Conservation (phyloP, 2,797 vertebrate genomes). For the Poecilia velifera region DNA sequence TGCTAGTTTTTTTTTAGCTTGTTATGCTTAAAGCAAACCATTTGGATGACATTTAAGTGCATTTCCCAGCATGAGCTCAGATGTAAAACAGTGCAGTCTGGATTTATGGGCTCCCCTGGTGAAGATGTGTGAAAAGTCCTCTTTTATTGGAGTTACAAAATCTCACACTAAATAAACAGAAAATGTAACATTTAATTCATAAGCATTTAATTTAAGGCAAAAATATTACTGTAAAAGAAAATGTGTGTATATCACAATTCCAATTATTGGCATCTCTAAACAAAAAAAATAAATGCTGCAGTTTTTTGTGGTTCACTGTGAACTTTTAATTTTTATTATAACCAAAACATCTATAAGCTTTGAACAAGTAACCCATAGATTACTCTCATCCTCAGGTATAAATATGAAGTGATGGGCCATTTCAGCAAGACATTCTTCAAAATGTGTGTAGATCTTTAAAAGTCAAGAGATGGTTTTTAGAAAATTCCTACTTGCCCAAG, state of each 20-base stretch:
- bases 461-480: neutral
- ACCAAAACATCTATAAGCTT: neutral
- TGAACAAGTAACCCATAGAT: neutral
- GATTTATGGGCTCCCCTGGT: neutral
- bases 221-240: neutral
- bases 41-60: neutral
- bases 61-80: slow-evolving; percentile 6
- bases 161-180: neutral
- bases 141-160: neutral
- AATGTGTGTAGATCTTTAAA: neutral
- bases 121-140: neutral
- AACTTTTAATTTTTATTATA: neutral
- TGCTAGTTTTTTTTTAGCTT: slow-evolving; percentile 33
- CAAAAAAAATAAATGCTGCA: neutral
- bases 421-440: neutral
- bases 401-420: neutral
- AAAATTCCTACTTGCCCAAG: neutral
- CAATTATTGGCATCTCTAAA: neutral
- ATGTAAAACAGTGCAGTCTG: neutral
- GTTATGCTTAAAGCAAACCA: slow-evolving; percentile 8
- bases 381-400: neutral
- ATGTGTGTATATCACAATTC: neutral
- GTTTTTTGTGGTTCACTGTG: neutral
- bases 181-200: neutral
- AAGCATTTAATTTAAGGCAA: neutral